Evolutionary conservation across 2,113 vertebrate genomes (phyloP).

Genomic region (Pomatorhinus ruficollis): DNA sequence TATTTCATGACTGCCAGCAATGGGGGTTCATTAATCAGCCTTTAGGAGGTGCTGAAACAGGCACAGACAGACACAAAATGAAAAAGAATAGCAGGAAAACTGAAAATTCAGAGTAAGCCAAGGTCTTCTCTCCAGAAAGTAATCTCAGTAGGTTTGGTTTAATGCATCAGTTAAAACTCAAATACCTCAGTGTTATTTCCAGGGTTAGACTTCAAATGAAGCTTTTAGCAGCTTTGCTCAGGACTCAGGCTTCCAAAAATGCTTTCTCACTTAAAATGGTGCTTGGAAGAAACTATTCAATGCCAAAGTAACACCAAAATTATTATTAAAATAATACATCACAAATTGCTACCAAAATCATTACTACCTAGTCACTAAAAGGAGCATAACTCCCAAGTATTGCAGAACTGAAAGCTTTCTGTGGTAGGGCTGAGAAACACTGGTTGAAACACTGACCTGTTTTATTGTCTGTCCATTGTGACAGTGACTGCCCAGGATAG

Average conservation of each 20-base stretch:
- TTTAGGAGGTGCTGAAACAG: slow-evolving; percentile 30
- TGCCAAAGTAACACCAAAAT: neutral
- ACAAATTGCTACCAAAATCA: neutral
- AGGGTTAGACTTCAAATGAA: neutral
- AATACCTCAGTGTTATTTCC: neutral
- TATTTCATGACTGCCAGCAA: slow-evolving; percentile 18
- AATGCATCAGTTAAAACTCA: neutral
- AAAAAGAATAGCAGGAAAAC: neutral
- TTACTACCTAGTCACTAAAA: neutral
- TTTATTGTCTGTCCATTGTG: neutral
- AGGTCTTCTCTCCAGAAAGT: neutral
- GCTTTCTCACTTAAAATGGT: neutral
- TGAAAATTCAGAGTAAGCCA: neutral
- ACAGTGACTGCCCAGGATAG: neutral
- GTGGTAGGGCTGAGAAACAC: neutral
- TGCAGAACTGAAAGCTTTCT: neutral
- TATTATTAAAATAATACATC: neutral
- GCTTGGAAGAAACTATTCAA: neutral
- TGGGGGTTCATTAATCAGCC: slow-evolving; percentile 23
- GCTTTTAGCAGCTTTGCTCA: neutral
- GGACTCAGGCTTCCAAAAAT: neutral
- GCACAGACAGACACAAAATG: neutral
- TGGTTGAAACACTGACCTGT: neutral
- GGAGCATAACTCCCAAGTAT: neutral
- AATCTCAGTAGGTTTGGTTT: neutral